phyloP scores from a whole-genome alignment of 2,113 vertebrate species.

The Strix aluco region DNA sequence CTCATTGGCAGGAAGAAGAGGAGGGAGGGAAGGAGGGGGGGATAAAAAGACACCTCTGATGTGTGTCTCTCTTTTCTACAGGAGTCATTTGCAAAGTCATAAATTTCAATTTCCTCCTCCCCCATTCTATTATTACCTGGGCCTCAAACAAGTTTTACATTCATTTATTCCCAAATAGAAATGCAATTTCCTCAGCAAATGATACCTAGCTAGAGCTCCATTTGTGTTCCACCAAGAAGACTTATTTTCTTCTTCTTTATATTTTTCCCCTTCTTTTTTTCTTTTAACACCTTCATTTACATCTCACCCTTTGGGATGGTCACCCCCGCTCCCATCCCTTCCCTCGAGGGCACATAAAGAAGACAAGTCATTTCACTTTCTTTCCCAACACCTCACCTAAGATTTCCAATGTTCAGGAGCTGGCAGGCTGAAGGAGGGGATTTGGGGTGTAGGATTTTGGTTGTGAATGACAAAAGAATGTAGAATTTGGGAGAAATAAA shows the following conservation, averaged over 20 bases:
- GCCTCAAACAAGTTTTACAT: slow-evolving; percentile 79
- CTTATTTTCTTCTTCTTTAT: slow-evolving; percentile 48
- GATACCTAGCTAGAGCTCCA: slow-evolving; percentile 84
- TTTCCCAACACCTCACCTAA: not conserved
- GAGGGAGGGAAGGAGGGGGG: slow-evolving; percentile 22
- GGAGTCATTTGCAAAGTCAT: slow-evolving; percentile 95
- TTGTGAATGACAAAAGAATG: not conserved
- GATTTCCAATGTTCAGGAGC: not conserved
- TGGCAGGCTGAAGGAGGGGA: not conserved
- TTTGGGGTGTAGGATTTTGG: not conserved
- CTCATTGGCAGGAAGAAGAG: slow-evolving; percentile 62
- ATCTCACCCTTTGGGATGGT: not conserved
- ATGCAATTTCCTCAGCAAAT: slow-evolving; percentile 91
- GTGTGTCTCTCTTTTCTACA: slow-evolving; percentile 70
- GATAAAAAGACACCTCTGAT: slow-evolving; percentile 64
- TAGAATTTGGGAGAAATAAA: not conserved
- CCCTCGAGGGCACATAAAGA: not conserved
- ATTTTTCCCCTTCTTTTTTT: not conserved
- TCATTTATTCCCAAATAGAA: slow-evolving; percentile 85
- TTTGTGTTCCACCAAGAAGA: slow-evolving; percentile 81
- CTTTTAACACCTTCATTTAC: slow-evolving; percentile 36
- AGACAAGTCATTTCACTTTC: not conserved
- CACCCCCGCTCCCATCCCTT: not conserved
- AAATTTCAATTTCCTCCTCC: slow-evolving; percentile 93
- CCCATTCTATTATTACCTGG: slow-evolving; percentile 86